phyloP scores from a whole-genome alignment of 2,113 vertebrate species.

The Mormyrus lacerda region DNA sequence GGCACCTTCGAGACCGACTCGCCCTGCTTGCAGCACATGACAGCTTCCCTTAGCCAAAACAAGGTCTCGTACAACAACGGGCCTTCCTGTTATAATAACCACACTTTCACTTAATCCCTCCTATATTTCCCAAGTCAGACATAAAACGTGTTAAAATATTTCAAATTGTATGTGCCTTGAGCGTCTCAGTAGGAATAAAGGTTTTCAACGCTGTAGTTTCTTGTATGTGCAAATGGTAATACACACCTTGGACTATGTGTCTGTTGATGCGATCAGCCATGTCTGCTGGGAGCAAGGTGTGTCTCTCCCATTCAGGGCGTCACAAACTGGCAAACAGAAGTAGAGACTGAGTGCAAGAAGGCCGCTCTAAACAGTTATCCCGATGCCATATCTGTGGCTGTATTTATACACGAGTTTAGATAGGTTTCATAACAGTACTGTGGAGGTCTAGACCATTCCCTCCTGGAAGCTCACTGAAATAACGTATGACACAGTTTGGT shows the following conservation, averaged over 20 bases:
- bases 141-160: background rate
- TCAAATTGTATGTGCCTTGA: background rate
- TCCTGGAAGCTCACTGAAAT: background rate
- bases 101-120: conserved; percentile 47
- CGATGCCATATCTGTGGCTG: background rate
- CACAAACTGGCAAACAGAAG: background rate
- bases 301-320: background rate
- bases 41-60: conserved; percentile 46
- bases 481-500: background rate
- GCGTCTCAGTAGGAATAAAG: background rate
- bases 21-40: conserved; percentile 45
- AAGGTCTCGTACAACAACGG: conserved; percentile 32
- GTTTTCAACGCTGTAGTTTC: background rate
- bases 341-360: background rate
- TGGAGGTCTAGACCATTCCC: background rate
- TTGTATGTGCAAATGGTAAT: background rate
- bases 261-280: background rate
- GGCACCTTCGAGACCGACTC: conserved; percentile 25
- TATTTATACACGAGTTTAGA: background rate
- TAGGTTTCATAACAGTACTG: background rate
- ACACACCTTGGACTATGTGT: background rate
- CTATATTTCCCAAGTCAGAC: conserved; percentile 61
- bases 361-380: background rate
- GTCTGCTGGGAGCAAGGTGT: background rate
- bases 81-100: conserved; percentile 74